Percentiles rank a stretch among this genome's conserved stretches.
Conservation (phyloP, 2,113 vertebrate genomes). For the Oryctolagus cuniculus region DNA sequence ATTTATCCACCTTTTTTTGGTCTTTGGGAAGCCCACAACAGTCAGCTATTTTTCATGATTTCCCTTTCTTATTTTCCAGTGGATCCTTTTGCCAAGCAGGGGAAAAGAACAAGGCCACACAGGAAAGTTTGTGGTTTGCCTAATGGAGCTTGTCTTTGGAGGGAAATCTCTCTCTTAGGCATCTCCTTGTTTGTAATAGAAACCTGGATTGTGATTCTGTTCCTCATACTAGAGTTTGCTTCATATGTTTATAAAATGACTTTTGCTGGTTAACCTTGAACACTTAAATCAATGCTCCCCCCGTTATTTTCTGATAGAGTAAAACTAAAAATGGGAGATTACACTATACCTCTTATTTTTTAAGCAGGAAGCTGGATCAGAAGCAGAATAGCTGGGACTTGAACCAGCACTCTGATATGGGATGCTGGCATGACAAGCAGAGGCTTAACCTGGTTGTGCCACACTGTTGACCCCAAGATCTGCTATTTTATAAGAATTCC, state of each 20-base stretch:
- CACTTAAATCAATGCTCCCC: constrained; percentile 21
- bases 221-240: constrained; percentile 24
- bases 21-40: background rate
- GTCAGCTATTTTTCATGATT: constrained; percentile 50
- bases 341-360: background rate
- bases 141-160: background rate
- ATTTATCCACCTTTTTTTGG: background rate
- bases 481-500: background rate
- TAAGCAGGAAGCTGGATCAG: too few species aligned
- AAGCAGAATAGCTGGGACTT: too few species aligned
- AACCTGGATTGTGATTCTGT: constrained; percentile 51
- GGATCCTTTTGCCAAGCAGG: constrained; percentile 43
- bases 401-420: too few species aligned
- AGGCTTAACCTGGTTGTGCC: too few species aligned
- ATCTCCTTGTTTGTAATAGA: constrained; percentile 18
- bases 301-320: background rate
- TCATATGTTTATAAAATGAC: constrained; percentile 32
- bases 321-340: constrained; percentile 3
- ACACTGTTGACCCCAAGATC: too few species aligned
- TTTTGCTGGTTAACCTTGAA: constrained; percentile 20
- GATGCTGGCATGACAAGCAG: too few species aligned
- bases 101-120: constrained; percentile 29
- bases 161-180: background rate
- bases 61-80: constrained; percentile 34
- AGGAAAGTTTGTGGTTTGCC: constrained; percentile 23